These are phyloP conservation scores for Spisula solida DNA, from an alignment of 2,888 invertebrate species.

Conservation along the genomic window DNA sequence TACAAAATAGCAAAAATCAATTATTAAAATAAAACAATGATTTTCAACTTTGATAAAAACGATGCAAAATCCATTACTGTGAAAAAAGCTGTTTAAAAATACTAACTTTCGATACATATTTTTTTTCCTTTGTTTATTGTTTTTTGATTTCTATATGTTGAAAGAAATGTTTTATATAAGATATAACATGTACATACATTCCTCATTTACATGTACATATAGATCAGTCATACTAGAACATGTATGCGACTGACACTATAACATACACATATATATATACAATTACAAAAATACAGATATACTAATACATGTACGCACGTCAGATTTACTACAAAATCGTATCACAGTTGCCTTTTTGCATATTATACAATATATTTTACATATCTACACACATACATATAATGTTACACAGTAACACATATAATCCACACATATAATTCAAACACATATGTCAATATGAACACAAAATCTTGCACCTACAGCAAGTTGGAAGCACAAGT, in stretches of 20 bases:
- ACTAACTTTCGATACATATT: not conserved
- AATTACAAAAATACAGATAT: not conserved
- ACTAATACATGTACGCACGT: not conserved
- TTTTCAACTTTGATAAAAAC: constrained; percentile 11
- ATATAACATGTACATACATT: not conserved
- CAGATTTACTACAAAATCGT: constrained; percentile 2
- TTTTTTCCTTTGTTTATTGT: not conserved
- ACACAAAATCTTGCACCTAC: not conserved
- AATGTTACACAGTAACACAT: not conserved
- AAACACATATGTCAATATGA: not conserved
- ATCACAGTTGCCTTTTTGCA: constrained; percentile 24
- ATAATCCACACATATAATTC: not conserved
- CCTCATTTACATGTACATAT: not conserved
- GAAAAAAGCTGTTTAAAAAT: not conserved
- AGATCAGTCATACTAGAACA: not conserved
- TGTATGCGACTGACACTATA: not conserved
- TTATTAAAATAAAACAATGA: not conserved
- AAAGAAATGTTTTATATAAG: constrained; percentile 5
- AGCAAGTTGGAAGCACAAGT: constrained; percentile 24
- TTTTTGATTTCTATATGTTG: not conserved
- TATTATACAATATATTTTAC: constrained; percentile 18
- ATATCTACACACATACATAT: not conserved
- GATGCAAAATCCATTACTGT: not conserved
- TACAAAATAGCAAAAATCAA: constrained; percentile 1
- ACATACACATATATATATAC: not conserved